Percentiles rank a stretch among this genome's conserved stretches.
Conservation (phyloP, 2,113 vertebrate genomes). For the Zosterops japonicus region DNA sequence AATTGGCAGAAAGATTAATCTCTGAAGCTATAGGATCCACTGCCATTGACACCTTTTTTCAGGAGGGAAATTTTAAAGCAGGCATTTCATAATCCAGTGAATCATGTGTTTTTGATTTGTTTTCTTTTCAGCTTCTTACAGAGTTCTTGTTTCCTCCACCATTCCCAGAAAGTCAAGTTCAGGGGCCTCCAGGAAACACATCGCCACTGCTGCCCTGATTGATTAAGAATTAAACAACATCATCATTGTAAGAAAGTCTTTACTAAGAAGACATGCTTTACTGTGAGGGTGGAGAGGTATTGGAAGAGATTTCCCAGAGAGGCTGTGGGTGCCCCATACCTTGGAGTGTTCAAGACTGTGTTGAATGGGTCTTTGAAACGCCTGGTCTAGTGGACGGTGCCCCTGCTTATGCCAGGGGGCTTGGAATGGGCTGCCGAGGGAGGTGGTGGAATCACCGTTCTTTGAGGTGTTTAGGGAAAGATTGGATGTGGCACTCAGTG, state of each 20-base stretch:
- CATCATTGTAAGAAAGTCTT: not conserved
- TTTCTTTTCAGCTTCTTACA: not conserved
- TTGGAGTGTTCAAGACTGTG: not conserved
- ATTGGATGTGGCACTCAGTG: too few relatives aligned
- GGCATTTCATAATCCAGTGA: not conserved
- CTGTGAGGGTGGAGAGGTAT: not conserved
- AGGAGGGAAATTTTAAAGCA: not conserved
- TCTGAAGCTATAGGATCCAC: not conserved
- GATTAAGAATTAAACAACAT: not conserved
- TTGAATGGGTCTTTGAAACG: not conserved
- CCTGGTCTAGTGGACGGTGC: not conserved
- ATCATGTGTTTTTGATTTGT: rapidly evolving
- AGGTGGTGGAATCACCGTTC: not conserved
- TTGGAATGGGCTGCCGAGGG: not conserved
- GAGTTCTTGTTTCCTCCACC: not conserved
- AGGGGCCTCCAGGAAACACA: not conserved
- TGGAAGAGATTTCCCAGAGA: not conserved
- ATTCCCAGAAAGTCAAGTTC: not conserved
- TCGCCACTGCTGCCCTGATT: not conserved
- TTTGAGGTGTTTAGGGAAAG: not conserved
- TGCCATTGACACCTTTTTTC: not conserved
- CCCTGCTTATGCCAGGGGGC: rapidly evolving
- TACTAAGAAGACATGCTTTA: not conserved
- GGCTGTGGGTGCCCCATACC: not conserved
- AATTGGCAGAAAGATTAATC: not conserved